Percentiles rank a stretch among this genome's conserved stretches.
Conservation (phyloP, 2,888 invertebrate genomes). For the Ametastegia equiseti region DNA sequence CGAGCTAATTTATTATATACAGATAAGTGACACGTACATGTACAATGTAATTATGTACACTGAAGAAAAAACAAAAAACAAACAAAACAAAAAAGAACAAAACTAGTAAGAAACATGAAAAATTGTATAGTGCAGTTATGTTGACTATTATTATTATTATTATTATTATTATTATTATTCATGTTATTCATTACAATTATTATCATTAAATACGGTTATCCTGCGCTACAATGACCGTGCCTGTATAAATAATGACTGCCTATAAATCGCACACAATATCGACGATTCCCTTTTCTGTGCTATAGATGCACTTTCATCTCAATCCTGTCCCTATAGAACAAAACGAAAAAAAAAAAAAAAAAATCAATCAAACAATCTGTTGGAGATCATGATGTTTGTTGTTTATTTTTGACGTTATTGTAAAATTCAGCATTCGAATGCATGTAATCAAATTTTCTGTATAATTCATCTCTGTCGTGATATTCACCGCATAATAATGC, state of each 20-base stretch:
- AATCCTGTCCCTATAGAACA: background rate
- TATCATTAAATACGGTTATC: slow-evolving; percentile 30
- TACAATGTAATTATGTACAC: background rate
- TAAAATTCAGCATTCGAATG: background rate
- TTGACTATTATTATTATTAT: slow-evolving; percentile 39
- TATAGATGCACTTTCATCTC: background rate
- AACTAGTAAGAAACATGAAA: slow-evolving; percentile 8
- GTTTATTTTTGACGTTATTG: background rate
- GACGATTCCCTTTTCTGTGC: background rate
- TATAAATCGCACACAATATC: background rate
- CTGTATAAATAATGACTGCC: slow-evolving; percentile 11
- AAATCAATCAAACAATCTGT: background rate
- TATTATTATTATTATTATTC: background rate
- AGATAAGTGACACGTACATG: background rate
- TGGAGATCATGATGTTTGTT: background rate
- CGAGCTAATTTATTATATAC: background rate
- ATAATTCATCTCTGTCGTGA: no score
- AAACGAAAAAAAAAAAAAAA: background rate
- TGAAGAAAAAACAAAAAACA: background rate
- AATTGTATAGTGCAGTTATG: slow-evolving; percentile 34
- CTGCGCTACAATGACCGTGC: slow-evolving; percentile 41
- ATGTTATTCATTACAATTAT: slow-evolving; percentile 8
- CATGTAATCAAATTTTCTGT: no score
- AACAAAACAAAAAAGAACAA: background rate
- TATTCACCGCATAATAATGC: no score